These are phyloP conservation scores for Prunella himalayana DNA, from an alignment of 2,113 vertebrate genomes.

Conservation along the genomic window DNA sequence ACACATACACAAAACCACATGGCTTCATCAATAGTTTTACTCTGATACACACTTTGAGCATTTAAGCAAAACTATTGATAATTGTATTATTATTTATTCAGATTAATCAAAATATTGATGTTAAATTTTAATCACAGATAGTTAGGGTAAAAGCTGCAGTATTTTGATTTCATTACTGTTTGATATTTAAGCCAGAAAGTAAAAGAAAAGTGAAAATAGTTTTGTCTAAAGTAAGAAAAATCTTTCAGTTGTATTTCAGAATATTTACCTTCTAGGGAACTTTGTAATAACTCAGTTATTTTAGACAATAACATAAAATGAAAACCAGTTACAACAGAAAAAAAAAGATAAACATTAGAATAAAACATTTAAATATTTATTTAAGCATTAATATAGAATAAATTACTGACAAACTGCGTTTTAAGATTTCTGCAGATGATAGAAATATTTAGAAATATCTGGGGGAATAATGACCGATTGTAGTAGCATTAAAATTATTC, in stretches of 20 bases:
- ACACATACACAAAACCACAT: neutral
- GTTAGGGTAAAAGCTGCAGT: neutral
- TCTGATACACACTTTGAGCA: neutral
- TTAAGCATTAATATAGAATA: neutral
- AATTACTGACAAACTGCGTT: neutral
- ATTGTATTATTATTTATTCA: neutral
- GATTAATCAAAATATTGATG: neutral
- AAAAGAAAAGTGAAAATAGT: neutral
- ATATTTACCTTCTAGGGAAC: neutral
- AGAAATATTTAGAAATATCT: neutral
- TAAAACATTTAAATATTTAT: slow-evolving; percentile 14
- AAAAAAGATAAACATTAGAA: neutral
- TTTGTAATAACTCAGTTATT: neutral
- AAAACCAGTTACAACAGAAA: neutral
- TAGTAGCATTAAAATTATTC: neutral
- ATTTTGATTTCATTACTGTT: neutral
- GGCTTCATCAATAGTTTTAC: neutral
- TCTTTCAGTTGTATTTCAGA: neutral
- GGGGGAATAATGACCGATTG: neutral
- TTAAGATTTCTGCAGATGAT: neutral
- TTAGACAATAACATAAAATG: neutral
- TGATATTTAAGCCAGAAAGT: neutral
- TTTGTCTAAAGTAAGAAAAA: neutral
- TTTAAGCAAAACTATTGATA: neutral
- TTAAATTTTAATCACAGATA: neutral